phyloP scores from a whole-genome alignment of 2,888 invertebrate genomes.

The Rhogogaster chlorosoma region DNA sequence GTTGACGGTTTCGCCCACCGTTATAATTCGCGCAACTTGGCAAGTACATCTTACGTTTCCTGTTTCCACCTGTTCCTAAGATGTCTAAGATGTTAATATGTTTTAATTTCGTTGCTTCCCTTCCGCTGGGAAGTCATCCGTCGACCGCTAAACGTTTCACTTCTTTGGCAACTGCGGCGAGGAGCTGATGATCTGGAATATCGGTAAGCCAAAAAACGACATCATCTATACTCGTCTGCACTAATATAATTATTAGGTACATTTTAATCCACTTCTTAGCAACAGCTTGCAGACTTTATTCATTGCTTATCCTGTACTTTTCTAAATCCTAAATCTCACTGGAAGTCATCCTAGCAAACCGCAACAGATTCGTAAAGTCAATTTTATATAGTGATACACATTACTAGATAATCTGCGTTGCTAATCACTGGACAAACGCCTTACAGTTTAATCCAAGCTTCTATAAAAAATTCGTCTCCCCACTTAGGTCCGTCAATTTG shows the following conservation, averaged over 20 bases:
- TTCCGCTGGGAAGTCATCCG: constrained; percentile 7
- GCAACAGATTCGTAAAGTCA: background rate
- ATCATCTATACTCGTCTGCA: background rate
- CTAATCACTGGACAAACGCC: no score
- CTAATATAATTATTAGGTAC: background rate
- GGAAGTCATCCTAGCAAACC: background rate
- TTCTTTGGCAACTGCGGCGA: constrained; percentile 35
- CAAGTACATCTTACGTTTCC: constrained; percentile 56
- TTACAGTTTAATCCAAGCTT: no score
- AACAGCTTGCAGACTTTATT: background rate
- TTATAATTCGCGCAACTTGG: constrained; percentile 57
- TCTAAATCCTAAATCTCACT: background rate
- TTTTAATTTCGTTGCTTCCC: constrained; percentile 52
- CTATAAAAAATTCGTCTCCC: no score
- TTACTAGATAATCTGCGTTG: no score
- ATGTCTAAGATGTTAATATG: constrained; percentile 54
- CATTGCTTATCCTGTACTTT: background rate
- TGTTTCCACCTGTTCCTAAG: constrained; percentile 59
- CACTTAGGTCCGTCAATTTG: no score
- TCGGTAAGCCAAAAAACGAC: constrained; percentile 27
- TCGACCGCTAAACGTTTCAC: constrained; percentile 27
- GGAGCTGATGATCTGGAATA: constrained; percentile 14
- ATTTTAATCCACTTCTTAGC: background rate
- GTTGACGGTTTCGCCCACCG: constrained; percentile 31
- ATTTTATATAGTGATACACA: no score